These are phyloP conservation scores for Corydoras sp. DNA, from an alignment of 2,113 vertebrate genomes.

Conservation along the genomic window DNA sequence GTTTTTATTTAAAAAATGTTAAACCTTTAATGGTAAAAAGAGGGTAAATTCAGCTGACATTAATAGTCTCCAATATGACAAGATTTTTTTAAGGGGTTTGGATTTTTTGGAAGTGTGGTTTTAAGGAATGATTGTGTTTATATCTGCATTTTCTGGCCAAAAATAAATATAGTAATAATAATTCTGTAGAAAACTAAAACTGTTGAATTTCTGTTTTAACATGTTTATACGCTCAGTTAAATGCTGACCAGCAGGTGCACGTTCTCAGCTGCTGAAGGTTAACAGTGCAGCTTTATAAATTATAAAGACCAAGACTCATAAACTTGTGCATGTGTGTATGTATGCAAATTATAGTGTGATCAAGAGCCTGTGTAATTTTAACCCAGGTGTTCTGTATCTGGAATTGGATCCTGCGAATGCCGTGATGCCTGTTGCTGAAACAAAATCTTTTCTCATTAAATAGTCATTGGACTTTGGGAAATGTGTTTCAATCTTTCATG, in stretches of 20 bases:
- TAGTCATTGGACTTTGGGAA: constrained; percentile 47
- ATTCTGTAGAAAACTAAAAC: no score
- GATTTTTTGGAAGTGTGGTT: no score
- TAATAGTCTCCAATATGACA: no score
- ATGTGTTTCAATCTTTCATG: constrained; percentile 48
- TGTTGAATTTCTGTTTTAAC: no score
- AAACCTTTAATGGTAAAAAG: no score
- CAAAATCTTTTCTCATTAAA: constrained; percentile 59
- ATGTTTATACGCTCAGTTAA: background rate
- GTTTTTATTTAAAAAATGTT: no score
- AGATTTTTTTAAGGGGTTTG: no score
- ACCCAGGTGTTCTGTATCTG: constrained; percentile 30
- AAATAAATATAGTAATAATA: no score
- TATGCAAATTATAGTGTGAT: constrained; percentile 12
- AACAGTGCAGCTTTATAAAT: constrained; percentile 23
- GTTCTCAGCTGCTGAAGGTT: constrained; percentile 9
- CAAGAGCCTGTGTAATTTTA: constrained; percentile 17
- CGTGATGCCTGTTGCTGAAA: constrained; percentile 43
- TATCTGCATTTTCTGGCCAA: no score
- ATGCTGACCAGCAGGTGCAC: constrained; percentile 29
- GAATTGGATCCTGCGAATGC: constrained; percentile 41
- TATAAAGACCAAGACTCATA: constrained; percentile 38
- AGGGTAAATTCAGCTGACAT: no score
- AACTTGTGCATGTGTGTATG: constrained; percentile 24
- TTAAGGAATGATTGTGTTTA: no score